These are phyloP conservation scores for Calyptomena viridis DNA, from an alignment of 2,113 vertebrate species.

Conservation along the genomic window DNA sequence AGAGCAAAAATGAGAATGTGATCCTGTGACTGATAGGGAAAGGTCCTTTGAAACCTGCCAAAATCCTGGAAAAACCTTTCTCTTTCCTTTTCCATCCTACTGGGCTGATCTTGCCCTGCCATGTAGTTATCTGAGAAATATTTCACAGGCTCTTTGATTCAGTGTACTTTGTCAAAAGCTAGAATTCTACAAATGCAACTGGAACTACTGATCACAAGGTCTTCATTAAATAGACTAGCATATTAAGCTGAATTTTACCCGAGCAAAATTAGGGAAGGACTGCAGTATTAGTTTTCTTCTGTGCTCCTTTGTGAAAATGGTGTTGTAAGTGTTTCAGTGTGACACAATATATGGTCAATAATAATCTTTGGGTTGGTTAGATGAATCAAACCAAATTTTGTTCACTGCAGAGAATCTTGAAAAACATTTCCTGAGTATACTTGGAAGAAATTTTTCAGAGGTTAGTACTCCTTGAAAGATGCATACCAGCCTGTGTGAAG, in stretches of 20 bases:
- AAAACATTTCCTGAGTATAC: background rate
- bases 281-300: background rate
- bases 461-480: background rate
- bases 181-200: background rate
- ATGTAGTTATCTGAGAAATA: background rate
- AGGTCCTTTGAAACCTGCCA: background rate
- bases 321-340: background rate
- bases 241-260: background rate
- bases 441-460: background rate
- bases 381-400: background rate
- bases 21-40: background rate
- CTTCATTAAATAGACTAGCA: background rate
- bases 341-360: background rate
- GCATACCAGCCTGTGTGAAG: background rate
- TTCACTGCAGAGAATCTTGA: background rate
- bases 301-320: background rate
- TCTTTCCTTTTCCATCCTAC: background rate
- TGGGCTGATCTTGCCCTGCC: background rate
- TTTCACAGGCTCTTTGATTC: background rate
- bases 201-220: background rate
- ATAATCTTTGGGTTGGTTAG: background rate
- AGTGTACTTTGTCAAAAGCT: background rate
- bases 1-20: background rate
- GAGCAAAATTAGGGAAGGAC: background rate
- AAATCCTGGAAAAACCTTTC: background rate